A percentile compares a stretch with the other conserved stretches of the same genome.
Evolutionary conservation across 2,888 invertebrate species (phyloP).

Genomic region (Alentia gelatinosa): DNA sequence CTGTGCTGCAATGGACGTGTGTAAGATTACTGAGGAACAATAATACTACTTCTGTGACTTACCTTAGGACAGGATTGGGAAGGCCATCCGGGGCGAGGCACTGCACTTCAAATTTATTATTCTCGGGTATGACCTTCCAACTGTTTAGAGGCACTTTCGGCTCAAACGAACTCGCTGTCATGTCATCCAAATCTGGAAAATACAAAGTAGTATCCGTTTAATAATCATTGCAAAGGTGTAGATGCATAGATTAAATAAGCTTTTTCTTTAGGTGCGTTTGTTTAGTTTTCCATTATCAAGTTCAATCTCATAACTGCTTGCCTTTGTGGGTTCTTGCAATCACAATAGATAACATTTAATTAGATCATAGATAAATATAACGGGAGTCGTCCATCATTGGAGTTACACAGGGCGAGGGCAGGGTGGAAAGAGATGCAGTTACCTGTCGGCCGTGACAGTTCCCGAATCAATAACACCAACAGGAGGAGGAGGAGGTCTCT

Average conservation of each 20-base stretch:
- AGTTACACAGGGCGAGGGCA: too few relatives aligned
- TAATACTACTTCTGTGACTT: too few relatives aligned
- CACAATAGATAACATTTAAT: too few relatives aligned
- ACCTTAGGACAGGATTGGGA: constrained; percentile 63
- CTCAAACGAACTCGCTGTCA: constrained; percentile 62
- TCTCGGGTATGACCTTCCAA: constrained; percentile 62
- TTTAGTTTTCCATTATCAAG: too few relatives aligned
- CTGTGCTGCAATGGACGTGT: too few relatives aligned
- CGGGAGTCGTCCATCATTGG: not conserved
- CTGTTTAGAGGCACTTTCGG: constrained; percentile 55
- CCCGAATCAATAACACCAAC: not conserved
- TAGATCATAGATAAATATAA: not conserved
- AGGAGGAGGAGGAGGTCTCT: not conserved
- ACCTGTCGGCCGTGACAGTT: not conserved
- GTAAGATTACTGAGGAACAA: too few relatives aligned
- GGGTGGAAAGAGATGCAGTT: not conserved
- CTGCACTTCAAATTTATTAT: constrained; percentile 61
- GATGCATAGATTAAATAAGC: too few relatives aligned
- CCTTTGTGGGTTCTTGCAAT: too few relatives aligned
- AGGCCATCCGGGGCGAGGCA: constrained; percentile 63
- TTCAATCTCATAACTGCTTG: too few relatives aligned
- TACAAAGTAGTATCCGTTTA: not conserved
- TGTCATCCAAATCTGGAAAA: constrained; percentile 63
- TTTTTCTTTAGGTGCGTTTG: too few relatives aligned
- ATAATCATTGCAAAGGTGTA: too few relatives aligned